Base-by-base conservation (phyloP, 1,140 invertebrate genomes). In the Drosophila hydei region DNA sequence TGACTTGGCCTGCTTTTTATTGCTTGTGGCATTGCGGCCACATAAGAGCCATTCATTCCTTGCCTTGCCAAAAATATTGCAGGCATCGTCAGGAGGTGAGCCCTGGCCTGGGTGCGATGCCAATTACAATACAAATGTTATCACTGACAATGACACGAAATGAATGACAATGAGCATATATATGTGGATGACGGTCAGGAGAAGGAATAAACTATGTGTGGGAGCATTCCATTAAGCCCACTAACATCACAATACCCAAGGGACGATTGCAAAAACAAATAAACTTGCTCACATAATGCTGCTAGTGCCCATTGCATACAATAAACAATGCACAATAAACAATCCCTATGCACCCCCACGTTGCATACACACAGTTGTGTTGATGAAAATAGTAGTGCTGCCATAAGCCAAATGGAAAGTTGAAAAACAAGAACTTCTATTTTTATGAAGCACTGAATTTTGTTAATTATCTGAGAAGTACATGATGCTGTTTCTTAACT, bases 51-150 rank as follows among this genome's bases (percentile, higher is more conserved):
- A 75, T 80, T 80, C 67, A 45, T 80, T 71, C 75, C 40, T 52
- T 48, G 50, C 75, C 40, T 52, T 48, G 50, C 73, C 70, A 67
- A 50, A 71, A 61, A 56, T n/a, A 55, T 75, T 19, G 7, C 59
- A 25, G 67, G 55, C 79, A 43, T 52, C 60, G 77, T 70, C 43
- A 48, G 30, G 25, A 73, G 47, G 36, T 38, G 19, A 30, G 9
- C 12, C 14, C 4, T 27, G 4, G 51, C 6, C 40, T 33, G 60
- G 30, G 25, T 61, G 52, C 12, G 69, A 61, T 56, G 61, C 59
- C 72, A 79, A 75, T 72, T 75, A 67, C 52, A 75, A 79, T 64
- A 76, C 77, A 79, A 75, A 79, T 79, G 77, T 72, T 48, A 43
- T 48, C 51, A 47, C 65, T 59, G 67, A 76, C 67, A 64, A 59